Evolutionary conservation across 1,140 invertebrate genomes (phyloP).

Genomic region (Bombus polaris): DNA sequence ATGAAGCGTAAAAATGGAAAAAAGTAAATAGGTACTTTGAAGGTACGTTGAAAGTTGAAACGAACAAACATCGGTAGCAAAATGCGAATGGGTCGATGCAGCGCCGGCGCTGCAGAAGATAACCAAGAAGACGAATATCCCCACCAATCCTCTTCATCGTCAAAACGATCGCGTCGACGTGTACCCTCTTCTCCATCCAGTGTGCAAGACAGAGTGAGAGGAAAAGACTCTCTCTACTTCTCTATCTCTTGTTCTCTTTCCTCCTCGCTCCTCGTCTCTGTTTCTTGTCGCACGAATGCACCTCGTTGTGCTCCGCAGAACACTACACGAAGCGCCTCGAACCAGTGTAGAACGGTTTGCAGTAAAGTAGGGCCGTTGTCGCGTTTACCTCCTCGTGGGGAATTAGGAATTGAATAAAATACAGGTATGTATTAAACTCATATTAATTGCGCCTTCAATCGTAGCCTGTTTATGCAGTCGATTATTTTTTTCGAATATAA

Average conservation of each 20-base stretch:
- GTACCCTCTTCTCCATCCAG: constrained; percentile 17
- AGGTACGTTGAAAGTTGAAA: not conserved
- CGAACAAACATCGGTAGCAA: constrained; percentile 10
- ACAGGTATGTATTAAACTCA: constrained; percentile 25
- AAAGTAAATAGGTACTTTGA: constrained; percentile 8
- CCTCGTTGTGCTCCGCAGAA: constrained; percentile 64
- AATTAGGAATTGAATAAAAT: constrained; percentile 54
- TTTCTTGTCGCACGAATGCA: constrained; percentile 63
- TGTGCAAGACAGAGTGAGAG: constrained; percentile 36
- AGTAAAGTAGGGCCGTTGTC: constrained; percentile 28
- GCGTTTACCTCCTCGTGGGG: constrained; percentile 28
- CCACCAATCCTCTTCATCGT: constrained; percentile 47
- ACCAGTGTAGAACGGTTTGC: constrained; percentile 68
- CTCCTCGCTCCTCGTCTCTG: constrained; percentile 17
- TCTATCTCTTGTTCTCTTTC: constrained; percentile 35
- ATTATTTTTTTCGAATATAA: not conserved
- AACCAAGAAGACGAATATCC: constrained; percentile 58
- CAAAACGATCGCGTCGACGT: constrained; percentile 64
- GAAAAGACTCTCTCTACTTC: constrained; percentile 8
- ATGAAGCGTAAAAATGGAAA: not conserved
- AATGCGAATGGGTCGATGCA: constrained; percentile 72
- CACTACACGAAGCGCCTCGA: constrained; percentile 70
- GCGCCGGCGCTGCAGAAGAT: constrained; percentile 71
- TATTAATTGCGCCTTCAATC: no score
- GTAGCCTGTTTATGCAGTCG: not conserved